Evolutionary conservation across 1,140 invertebrate species (phyloP).

Genomic region (Pogonognathellus flavescens): DNA sequence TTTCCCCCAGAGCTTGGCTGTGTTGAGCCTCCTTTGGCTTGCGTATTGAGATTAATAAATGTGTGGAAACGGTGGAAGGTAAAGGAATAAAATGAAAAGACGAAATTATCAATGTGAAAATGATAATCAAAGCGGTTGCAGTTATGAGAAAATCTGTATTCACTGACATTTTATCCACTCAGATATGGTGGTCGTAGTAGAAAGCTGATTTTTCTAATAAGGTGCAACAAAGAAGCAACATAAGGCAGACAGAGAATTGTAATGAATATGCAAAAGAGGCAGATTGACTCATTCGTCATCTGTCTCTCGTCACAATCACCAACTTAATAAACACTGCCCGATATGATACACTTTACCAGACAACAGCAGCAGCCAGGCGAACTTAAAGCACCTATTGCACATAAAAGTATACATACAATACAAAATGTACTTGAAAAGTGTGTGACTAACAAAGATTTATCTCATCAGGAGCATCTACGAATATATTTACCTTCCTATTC

Average conservation of each 20-base stretch:
- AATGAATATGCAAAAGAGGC: neutral
- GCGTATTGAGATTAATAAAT: no score
- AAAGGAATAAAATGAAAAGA: no score
- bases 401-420: neutral
- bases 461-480: neutral
- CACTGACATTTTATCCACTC: neutral
- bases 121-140: no score
- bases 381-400: neutral
- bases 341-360: constrained; percentile 1
- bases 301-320: constrained; percentile 4
- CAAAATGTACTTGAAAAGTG: neutral
- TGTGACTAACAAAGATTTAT: neutral
- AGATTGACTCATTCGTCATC: constrained; percentile 5
- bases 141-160: no score
- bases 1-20: no score
- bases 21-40: no score
- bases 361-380: no score
- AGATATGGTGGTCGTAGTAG: constrained; percentile 5
- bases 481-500: no score
- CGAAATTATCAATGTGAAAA: no score
- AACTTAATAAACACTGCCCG: neutral
- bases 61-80: no score
- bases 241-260: constrained; percentile 5
- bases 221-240: neutral
- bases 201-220: constrained; percentile 10